phyloP scores from a whole-genome alignment of 1,140 invertebrate genomes.

The Eupeodes corollae region DNA sequence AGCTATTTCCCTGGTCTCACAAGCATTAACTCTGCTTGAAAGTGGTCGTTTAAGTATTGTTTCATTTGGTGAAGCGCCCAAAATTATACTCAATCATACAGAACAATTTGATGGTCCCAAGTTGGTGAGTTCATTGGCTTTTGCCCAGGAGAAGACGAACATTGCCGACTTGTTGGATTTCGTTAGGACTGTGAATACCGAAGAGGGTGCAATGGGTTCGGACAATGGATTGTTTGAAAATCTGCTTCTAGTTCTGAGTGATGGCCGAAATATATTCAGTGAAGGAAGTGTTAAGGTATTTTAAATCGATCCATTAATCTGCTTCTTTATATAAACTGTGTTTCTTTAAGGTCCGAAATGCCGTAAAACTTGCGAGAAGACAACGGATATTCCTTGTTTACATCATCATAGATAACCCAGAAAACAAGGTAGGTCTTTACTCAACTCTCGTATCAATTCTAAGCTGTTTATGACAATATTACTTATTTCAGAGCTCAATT shows the following conservation, averaged over 20 bases:
- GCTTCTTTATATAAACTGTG: not conserved
- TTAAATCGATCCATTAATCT: not conserved
- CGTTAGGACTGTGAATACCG: constrained; percentile 57
- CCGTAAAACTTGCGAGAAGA: constrained; percentile 68
- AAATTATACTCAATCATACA: constrained; percentile 72
- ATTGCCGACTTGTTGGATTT: constrained; percentile 71
- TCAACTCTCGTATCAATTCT: constrained; percentile 8
- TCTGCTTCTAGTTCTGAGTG: constrained; percentile 83
- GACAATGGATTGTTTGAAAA: constrained; percentile 63
- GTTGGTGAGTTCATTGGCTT: constrained; percentile 64
- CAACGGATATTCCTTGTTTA: constrained; percentile 87
- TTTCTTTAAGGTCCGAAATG: constrained; percentile 40
- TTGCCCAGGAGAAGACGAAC: constrained; percentile 69
- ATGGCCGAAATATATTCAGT: constrained; percentile 86
- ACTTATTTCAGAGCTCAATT: constrained; percentile 78
- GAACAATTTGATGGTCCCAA: constrained; percentile 78
- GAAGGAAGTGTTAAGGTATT: constrained; percentile 68
- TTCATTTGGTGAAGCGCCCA: constrained; percentile 82
- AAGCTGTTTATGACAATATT: too few relatives aligned
- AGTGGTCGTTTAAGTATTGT: constrained; percentile 83
- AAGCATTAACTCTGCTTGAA: constrained; percentile 83
- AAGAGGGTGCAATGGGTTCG: constrained; percentile 40
- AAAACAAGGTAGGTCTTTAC: constrained; percentile 60
- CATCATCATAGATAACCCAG: constrained; percentile 88
- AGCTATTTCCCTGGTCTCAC: constrained; percentile 81